Evolutionary conservation across 1,140 invertebrate genomes (phyloP).

Genomic region (Leptonema lineaticorne): DNA sequence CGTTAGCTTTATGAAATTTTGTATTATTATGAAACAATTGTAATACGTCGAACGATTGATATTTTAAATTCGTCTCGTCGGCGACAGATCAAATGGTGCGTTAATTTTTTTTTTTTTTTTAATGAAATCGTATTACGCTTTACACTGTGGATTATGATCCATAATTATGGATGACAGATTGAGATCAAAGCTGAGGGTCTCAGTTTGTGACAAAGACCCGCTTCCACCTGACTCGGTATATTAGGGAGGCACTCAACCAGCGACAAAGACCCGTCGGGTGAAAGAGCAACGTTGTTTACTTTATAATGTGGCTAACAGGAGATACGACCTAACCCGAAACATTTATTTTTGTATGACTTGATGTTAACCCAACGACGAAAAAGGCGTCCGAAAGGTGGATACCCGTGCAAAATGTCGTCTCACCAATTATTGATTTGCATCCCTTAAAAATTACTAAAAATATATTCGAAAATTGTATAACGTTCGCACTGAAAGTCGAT

Average conservation of each 20-base stretch:
- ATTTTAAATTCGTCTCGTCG: conserved; percentile 2
- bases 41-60: no score
- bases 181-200: conserved; percentile 21
- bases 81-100: background rate
- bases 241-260: conserved; percentile 24
- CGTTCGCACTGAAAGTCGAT: no score
- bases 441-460: no score
- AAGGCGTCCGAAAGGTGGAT: background rate
- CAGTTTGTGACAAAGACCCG: conserved; percentile 11
- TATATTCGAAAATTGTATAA: no score
- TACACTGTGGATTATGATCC: conserved; percentile 18
- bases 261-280: conserved; percentile 27
- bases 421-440: no score
- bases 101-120: conserved; percentile 8
- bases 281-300: conserved; percentile 31
- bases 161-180: conserved; percentile 22
- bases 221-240: conserved; percentile 29
- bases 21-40: no score
- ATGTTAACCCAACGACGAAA: background rate
- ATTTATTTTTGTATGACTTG: conserved; percentile 23
- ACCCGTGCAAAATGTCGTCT: background rate
- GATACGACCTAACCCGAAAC: background rate
- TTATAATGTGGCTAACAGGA: conserved; percentile 25
- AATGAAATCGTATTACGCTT: background rate
- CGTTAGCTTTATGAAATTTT: no score